Base-by-base conservation (phyloP, 2,888 invertebrate genomes). In the Unio pictorum region DNA sequence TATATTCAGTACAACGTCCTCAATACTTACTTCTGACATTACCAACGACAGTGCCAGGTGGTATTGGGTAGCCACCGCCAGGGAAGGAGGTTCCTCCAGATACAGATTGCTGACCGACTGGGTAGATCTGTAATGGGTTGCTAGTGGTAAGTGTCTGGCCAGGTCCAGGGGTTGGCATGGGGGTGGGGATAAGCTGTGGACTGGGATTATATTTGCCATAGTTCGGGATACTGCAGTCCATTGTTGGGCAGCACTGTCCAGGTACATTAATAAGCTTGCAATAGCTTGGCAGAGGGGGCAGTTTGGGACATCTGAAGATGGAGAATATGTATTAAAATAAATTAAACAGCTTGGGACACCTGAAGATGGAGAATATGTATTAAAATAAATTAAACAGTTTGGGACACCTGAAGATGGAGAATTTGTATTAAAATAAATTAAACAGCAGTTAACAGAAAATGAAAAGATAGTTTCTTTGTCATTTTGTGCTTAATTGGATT, bases 191-290 rank as follows among this genome's bases (percentile, higher is more conserved):
- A 30, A 84, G 74, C 66, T 80, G 77, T 18, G 84, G 83, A 2
- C 75, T 63, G 1, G 84, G 84, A 59, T 72, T 78, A 72, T 84
- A 84, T 67, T 71, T 76, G 30, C 83, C 84, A n/a, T 78, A 69
- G 59, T 75, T 73, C 28, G 84, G 83, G 55, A 82, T 79, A 67
- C 81, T 80, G 68, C 84, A 84, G 64, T 68, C 75, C 55, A 84
- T 71, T 26, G 78, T 73, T 55, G 80, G 78, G 65, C 85, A 85
- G 73, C 85, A 85, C 75, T 83, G 79, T 20, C 85, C 85, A 20
- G 85, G 84, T 23, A 83, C 75, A 23, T 15, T 62, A 59, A 74
- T 76, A 72, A 75, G 76, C 23, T 70, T 72, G 74, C 85, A 85
- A 73, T 81, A 84, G 57, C 64, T 65, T 3, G 85, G 85, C 23